Percentiles rank a stretch among this genome's conserved stretches.
phyloP scores from a whole-genome alignment of 2,888 invertebrate genomes.

The Caenorhabditis drosophilae region DNA sequence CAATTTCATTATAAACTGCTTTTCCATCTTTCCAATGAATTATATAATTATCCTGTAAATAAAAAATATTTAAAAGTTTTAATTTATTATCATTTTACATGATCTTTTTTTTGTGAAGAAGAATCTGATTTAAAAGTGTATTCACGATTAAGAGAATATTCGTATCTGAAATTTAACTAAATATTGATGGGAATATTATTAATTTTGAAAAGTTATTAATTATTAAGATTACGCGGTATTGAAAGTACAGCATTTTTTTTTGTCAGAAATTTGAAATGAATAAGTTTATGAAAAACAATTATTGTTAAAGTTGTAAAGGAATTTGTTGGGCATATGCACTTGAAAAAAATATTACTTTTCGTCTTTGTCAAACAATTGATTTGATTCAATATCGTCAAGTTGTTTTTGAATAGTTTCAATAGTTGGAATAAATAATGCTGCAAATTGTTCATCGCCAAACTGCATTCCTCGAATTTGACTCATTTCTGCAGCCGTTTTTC shows the following conservation, averaged over 20 bases:
- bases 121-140: constrained; percentile 99
- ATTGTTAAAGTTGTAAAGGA: too few relatives aligned
- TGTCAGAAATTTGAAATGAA: too few relatives aligned
- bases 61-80: not conserved
- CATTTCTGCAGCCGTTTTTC: constrained; percentile 35
- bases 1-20: constrained; percentile 72
- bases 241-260: too few relatives aligned
- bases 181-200: too few relatives aligned
- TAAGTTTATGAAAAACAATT: too few relatives aligned
- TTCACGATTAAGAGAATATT: constrained; percentile 94
- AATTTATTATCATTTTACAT: constrained; percentile 69
- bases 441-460: constrained; percentile 97
- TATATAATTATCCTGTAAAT: constrained; percentile 71
- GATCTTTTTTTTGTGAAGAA: constrained; percentile 65
- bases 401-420: constrained; percentile 89
- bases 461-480: constrained; percentile 36
- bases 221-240: too few relatives aligned
- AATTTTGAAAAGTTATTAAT: too few relatives aligned
- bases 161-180: constrained; percentile 80
- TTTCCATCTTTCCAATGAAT: constrained; percentile 68
- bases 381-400: constrained; percentile 80
- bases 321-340: too few relatives aligned
- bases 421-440: constrained; percentile 95
- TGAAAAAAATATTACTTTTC: constrained; percentile 20
- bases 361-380: constrained; percentile 77